A percentile compares a stretch with the other conserved stretches of the same genome.
Evolutionary conservation across 2,113 vertebrate species (phyloP).

Genomic region (Cryptotis parvus): DNA sequence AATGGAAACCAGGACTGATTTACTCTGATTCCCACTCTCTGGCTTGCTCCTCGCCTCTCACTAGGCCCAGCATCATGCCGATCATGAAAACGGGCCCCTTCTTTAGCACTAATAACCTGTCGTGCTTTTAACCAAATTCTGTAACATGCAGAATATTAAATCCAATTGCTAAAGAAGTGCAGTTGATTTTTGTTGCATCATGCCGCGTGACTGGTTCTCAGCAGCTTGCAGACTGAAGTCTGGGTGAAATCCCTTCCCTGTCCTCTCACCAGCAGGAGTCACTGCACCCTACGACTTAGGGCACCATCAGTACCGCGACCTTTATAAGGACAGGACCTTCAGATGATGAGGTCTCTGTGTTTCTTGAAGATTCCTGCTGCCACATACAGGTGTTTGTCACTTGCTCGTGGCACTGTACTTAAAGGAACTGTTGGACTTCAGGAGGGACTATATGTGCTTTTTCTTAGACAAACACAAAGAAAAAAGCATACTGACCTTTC

Average conservation of each 20-base stretch:
- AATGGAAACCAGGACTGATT: not conserved
- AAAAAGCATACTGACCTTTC: not conserved
- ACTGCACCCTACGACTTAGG: too few species aligned
- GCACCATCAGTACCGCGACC: not conserved
- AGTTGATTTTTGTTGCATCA: conserved; percentile 56
- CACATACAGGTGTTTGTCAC: not conserved
- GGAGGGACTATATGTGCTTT: not conserved
- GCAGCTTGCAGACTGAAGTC: not conserved
- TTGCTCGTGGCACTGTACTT: not conserved
- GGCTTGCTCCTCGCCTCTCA: not conserved
- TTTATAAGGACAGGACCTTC: conserved; percentile 18
- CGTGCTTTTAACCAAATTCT: conserved; percentile 57
- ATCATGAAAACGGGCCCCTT: conserved; percentile 34
- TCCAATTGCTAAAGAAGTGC: conserved; percentile 57
- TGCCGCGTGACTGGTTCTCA: not conserved
- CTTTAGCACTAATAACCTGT: conserved; percentile 47
- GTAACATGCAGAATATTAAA: conserved; percentile 55
- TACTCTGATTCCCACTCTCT: not conserved
- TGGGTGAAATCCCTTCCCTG: not conserved
- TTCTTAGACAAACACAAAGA: not conserved
- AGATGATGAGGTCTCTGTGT: not conserved
- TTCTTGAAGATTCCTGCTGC: not conserved
- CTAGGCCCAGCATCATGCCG: accelerated
- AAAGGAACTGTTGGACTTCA: not conserved
- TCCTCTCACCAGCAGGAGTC: not conserved